phyloP scores from a whole-genome alignment of 1,140 invertebrate genomes.

The Zeugodacus cucurbitae region DNA sequence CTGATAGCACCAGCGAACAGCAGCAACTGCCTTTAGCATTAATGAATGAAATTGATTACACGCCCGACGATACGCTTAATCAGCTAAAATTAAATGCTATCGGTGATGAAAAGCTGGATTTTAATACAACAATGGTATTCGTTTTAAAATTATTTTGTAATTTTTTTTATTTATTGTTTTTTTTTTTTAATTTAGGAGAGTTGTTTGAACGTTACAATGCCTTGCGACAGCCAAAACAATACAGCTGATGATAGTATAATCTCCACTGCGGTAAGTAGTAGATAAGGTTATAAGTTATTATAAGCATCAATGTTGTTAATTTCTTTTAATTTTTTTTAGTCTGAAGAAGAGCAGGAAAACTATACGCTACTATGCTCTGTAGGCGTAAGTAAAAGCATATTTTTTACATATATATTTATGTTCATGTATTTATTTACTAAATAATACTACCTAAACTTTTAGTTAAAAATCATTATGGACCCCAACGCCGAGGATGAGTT shows the following conservation, averaged over 20 bases:
- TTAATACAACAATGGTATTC: not conserved
- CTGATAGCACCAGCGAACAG: conserved; percentile 5
- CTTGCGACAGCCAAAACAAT: not conserved
- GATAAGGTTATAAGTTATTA: not conserved
- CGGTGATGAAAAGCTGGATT: conserved; percentile 49
- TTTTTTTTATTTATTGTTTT: not conserved
- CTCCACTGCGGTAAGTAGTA: not conserved
- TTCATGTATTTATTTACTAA: not conserved
- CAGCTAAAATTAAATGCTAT: not conserved
- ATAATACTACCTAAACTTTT: not conserved
- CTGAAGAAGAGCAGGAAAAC: not conserved
- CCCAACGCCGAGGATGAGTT: conserved; percentile 45
- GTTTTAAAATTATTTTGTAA: not conserved
- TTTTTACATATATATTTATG: not conserved
- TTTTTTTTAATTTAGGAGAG: not conserved
- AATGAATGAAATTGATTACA: not conserved
- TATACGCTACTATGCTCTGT: not conserved
- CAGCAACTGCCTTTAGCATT: not conserved
- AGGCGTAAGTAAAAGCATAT: not conserved
- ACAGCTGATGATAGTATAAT: not conserved
- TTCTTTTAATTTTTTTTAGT: not conserved
- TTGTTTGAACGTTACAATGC: not conserved
- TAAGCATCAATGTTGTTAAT: too few relatives aligned
- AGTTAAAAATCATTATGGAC: conserved; percentile 50
- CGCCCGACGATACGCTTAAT: not conserved